Evolutionary conservation across 64 coral and sea anemone species (phyloP).

Genomic region (Actinia tenebrosa): DNA sequence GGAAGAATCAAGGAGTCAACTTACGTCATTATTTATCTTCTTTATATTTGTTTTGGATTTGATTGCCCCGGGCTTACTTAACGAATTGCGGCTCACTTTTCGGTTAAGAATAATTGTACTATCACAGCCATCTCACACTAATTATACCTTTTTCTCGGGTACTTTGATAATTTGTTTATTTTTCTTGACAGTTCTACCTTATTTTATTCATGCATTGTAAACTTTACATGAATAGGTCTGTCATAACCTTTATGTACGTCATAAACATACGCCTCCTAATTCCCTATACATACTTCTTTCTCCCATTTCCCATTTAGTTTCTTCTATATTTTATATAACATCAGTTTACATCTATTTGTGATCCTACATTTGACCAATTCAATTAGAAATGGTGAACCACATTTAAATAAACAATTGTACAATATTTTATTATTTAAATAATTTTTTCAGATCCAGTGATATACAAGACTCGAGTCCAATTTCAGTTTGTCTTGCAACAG

Average conservation of each 20-base stretch:
- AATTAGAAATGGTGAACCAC: not conserved
- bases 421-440: not conserved
- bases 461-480: not conserved
- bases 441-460: not conserved
- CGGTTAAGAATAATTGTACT: not conserved
- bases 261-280: not conserved
- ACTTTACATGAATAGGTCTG: not conserved
- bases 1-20: not conserved
- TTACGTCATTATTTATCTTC: not conserved
- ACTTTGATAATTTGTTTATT: not conserved
- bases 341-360: not conserved
- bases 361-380: not conserved
- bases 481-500: too few species aligned
- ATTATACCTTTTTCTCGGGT: not conserved
- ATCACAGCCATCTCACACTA: not conserved
- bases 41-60: not conserved
- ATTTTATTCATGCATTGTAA: not conserved
- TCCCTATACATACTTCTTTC: not conserved
- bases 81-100: not conserved
- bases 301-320: too few species aligned
- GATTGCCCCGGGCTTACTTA: not conserved
- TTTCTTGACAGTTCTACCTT: not conserved
- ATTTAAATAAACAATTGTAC: not conserved
- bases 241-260: not conserved
- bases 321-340: too few species aligned